Conservation (phyloP, 2,113 vertebrate genomes). For the Seriola quinqueradiata region DNA sequence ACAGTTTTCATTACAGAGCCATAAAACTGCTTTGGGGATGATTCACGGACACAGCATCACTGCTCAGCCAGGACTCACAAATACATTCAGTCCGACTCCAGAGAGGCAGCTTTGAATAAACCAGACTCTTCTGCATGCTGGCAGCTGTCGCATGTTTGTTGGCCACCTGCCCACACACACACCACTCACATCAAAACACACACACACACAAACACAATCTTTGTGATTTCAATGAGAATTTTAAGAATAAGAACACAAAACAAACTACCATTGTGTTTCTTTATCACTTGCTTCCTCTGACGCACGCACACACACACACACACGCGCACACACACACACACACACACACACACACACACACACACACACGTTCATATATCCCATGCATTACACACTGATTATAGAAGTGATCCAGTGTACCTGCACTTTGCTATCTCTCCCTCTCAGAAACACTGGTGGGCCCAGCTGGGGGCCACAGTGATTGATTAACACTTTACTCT, state of each 20-base stretch:
- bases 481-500: background rate
- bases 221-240: conserved; percentile 4
- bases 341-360: background rate
- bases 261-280: background rate
- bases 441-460: too few relatives aligned
- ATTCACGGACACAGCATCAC: conserved; percentile 27
- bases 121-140: background rate
- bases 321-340: background rate
- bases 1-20: conserved; percentile 34
- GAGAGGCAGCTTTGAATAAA: background rate
- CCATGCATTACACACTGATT: background rate
- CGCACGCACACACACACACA: background rate
- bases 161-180: conserved; percentile 6
- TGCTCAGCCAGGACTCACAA: conserved; percentile 6
- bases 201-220: background rate
- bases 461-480: too few relatives aligned
- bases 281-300: background rate
- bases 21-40: conserved; percentile 26
- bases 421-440: too few relatives aligned
- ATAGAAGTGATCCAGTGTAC: background rate
- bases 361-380: background rate
- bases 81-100: background rate
- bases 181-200: background rate
- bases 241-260: background rate
- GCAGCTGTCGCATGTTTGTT: conserved; percentile 4